Conservation (phyloP, 1,140 invertebrate genomes). For the Acyrthosiphon pisum region DNA sequence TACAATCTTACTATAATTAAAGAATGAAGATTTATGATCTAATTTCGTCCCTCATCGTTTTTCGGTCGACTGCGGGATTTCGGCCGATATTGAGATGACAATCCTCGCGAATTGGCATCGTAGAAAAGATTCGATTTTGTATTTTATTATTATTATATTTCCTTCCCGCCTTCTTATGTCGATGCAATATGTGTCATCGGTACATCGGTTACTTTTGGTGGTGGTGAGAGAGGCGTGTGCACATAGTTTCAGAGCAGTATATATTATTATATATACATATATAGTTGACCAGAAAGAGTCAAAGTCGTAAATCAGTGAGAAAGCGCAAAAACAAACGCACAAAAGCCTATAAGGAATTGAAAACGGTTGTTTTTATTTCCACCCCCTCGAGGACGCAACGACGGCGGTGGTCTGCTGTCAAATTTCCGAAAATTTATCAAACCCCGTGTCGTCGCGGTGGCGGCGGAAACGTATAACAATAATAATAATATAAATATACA, state of each 20-base stretch:
- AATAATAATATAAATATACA: neutral
- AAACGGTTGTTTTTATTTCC: slow-evolving; percentile 33
- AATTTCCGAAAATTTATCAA: slow-evolving; percentile 47
- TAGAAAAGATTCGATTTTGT: neutral
- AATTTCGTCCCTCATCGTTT: too few species aligned
- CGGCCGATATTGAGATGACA: neutral
- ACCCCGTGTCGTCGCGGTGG: neutral
- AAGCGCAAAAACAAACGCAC: neutral
- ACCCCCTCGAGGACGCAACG: neutral
- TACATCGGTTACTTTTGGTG: neutral
- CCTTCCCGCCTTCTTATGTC: neutral
- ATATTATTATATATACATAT: neutral
- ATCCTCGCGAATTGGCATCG: neutral
- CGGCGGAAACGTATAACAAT: neutral
- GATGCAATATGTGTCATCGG: neutral
- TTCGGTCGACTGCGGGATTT: neutral
- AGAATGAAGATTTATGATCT: too few species aligned
- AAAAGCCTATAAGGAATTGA: slow-evolving; percentile 47
- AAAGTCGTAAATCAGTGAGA: neutral
- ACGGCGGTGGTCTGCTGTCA: neutral
- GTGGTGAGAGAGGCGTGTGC: neutral
- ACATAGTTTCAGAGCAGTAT: neutral
- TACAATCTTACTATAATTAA: too few species aligned
- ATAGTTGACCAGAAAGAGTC: neutral
- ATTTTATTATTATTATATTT: neutral